phyloP scores from a whole-genome alignment of 1,140 invertebrate genomes.

The Aphaenogaster rudis region DNA sequence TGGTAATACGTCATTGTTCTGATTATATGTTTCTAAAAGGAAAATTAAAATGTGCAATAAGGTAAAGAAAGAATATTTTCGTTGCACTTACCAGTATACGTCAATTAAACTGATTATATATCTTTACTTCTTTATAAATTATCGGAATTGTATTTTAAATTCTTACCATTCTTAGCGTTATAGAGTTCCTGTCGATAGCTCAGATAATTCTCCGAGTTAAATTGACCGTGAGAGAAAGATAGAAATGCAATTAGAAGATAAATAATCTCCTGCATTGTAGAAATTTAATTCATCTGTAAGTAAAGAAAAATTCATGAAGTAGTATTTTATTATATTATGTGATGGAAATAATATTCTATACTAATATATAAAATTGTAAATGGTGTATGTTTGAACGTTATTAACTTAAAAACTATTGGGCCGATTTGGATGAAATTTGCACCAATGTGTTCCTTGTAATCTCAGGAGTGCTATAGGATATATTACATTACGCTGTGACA shows the following conservation, averaged over 20 bases:
- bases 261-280: conserved; percentile 24
- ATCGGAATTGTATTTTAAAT: background rate
- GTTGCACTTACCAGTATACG: background rate
- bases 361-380: too few species aligned
- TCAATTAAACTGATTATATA: background rate
- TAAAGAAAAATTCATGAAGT: background rate
- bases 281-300: conserved; percentile 33
- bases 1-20: background rate
- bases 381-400: too few species aligned
- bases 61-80: background rate
- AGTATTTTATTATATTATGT: background rate
- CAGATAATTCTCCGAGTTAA: background rate
- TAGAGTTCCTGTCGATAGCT: background rate
- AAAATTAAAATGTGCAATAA: background rate
- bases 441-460: too few species aligned
- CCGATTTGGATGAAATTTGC: too few species aligned
- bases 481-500: too few species aligned
- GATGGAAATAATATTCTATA: background rate
- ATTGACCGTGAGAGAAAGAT: background rate
- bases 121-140: background rate
- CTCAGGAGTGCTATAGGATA: too few species aligned
- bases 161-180: conserved; percentile 20
- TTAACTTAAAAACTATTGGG: too few species aligned
- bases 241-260: background rate
- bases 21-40: background rate